These are phyloP conservation scores for Polietes domitor DNA, from an alignment of 2,888 invertebrate genomes.

Conservation along the genomic window DNA sequence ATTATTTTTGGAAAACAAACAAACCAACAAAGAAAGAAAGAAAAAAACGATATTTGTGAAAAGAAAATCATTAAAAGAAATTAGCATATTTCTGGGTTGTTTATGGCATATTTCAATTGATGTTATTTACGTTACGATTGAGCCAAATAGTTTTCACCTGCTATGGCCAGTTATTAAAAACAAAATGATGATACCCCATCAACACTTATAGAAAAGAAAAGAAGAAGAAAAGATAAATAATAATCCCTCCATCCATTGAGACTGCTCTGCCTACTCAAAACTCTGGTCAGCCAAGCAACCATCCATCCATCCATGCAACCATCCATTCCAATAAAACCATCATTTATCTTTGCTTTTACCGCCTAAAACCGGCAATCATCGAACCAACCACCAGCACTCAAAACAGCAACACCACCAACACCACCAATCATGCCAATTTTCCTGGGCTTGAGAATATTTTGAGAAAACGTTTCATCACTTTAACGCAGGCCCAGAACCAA, in stretches of 20 bases:
- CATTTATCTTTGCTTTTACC: not conserved
- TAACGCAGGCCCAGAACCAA: not conserved
- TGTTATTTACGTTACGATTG: no score
- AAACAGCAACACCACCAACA: conserved; percentile 10
- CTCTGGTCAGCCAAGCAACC: not conserved
- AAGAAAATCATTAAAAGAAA: conserved; percentile 23
- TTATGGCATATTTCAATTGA: no score
- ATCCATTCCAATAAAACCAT: conserved; percentile 18
- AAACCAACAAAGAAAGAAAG: not conserved
- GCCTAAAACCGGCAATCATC: conserved; percentile 45
- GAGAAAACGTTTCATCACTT: conserved; percentile 23
- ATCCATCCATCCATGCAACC: conserved; percentile 24
- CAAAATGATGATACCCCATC: not conserved
- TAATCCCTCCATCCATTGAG: not conserved
- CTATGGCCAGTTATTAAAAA: conserved; percentile 59
- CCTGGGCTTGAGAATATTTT: not conserved
- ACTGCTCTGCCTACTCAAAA: not conserved
- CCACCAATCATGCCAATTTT: conserved; percentile 40
- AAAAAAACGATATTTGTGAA: not conserved
- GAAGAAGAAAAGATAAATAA: no score
- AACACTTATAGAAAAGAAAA: not conserved
- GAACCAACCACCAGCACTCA: not conserved
- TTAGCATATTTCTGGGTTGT: conserved; percentile 42
- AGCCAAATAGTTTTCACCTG: conserved; percentile 65
- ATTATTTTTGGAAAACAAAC: not conserved